phyloP scores from a whole-genome alignment of 2,797 vertebrate species.

The Liasis olivaceus region DNA sequence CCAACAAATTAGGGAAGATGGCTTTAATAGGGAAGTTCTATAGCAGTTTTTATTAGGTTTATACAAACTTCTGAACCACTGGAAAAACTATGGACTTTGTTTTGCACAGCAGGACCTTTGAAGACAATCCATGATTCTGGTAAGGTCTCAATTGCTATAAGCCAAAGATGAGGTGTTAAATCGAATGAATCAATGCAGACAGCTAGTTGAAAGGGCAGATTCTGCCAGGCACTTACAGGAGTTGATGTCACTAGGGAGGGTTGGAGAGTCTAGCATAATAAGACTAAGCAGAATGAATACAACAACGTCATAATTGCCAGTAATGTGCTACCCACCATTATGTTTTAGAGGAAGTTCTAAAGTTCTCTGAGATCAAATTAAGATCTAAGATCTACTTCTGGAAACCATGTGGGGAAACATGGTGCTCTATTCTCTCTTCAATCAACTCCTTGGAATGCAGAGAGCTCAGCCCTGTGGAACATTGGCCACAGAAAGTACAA shows the following conservation, averaged over 20 bases:
- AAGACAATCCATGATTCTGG: background rate
- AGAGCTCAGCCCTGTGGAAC: background rate
- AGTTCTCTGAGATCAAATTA: background rate
- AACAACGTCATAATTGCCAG: background rate
- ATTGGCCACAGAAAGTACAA: background rate
- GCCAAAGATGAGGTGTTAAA: background rate
- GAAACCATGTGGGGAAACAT: background rate
- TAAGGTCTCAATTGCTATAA: background rate
- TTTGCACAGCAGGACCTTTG: background rate
- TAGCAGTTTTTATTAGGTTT: background rate
- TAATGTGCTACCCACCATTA: background rate
- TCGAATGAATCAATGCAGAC: background rate
- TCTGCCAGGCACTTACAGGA: background rate
- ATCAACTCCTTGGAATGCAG: background rate
- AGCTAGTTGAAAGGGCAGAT: background rate
- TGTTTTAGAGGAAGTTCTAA: background rate
- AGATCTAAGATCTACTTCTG: background rate
- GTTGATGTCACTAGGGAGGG: background rate
- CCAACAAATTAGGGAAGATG: background rate
- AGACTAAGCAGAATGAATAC: background rate
- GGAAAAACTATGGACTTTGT: background rate
- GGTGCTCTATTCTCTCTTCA: too few relatives aligned
- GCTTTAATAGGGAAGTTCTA: background rate
- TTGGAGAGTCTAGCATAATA: background rate
- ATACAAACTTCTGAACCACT: background rate